These are phyloP conservation scores for Sitophilus oryzae DNA, from an alignment of 1,140 invertebrate species.

Conservation along the genomic window DNA sequence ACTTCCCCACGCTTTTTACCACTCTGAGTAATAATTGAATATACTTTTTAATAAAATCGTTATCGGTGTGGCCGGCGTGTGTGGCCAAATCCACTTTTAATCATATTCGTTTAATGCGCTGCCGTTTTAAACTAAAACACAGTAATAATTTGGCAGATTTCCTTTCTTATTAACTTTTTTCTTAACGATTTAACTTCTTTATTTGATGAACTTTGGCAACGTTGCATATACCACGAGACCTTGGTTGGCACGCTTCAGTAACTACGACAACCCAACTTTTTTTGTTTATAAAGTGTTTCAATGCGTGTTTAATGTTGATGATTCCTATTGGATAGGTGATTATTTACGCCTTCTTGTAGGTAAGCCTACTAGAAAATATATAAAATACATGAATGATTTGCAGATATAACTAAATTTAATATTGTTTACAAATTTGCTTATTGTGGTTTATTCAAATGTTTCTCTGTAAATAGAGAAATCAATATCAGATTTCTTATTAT, in stretches of 20 bases:
- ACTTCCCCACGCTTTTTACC: no score
- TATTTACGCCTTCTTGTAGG: not conserved
- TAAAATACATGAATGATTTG: no score
- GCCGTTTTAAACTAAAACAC: no score
- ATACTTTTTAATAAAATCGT: not conserved
- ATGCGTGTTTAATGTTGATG: not conserved
- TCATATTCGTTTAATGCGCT: not conserved
- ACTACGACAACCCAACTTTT: not conserved
- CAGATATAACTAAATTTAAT: no score
- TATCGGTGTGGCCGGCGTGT: not conserved
- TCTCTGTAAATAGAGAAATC: no score
- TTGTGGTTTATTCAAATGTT: no score
- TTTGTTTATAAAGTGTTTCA: not conserved
- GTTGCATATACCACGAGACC: not conserved
- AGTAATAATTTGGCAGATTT: no score
- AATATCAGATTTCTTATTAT: no score
- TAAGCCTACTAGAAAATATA: not conserved
- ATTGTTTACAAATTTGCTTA: no score
- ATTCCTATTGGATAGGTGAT: not conserved
- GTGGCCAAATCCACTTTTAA: not conserved
- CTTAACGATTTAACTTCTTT: no score
- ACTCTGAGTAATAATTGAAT: not conserved
- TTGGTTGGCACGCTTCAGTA: not conserved
- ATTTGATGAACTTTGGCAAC: no score
- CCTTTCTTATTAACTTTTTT: no score